Base-by-base conservation (phyloP, 2,888 invertebrate genomes). In the Tiliacea aurago region DNA sequence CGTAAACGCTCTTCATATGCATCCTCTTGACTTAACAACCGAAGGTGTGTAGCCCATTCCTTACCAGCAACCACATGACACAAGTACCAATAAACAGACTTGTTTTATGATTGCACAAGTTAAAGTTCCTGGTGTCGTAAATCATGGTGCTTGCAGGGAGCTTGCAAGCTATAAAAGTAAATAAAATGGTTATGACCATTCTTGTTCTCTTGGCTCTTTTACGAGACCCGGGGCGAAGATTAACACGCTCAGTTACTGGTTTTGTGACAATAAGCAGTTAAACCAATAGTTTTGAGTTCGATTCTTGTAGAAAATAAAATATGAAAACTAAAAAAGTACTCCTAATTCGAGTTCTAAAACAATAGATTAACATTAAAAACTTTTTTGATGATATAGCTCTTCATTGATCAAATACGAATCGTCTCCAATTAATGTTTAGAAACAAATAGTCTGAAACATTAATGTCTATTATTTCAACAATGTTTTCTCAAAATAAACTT, bases 81-180 rank as follows among this genome's bases (percentile, higher is more conserved):
- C 41, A 81, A 76, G 58, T 64, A 76, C 45, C 43, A 67, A 77
- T 77, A 76, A 78, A 83, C 71, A 70, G 70, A 53, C 49, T 83
- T 81, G 43, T 81, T 81, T 76, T 70, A 84, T 70, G 53, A 70
- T 70, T 67, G 47, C 20, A 70, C 20, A 61, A 76, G 61, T 70
- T 84, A 67, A 70, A 70, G 59, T 64, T 70, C 45, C 51, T 20
- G 37, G 20, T 37, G 28, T 70, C 81, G 67, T 81, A 81, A 81
- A 81, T 76, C 82, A 81, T 55, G 53, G 37, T 70, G 33, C 59
- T 76, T 70, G 76, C 82, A 76, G 55, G 43, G 51, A 73, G 59
- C 64, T 84, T 73, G 84, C 81, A 81, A 70, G 81, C 59, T 70
- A 65, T 81, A 81, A 81, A 81, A 84, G 82, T 81, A 81, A 81